Evolutionary conservation across 2,797 vertebrate genomes (phyloP), one percentile per base, ranked within the genome.

Genomic region (Channallabes apus): DNA sequence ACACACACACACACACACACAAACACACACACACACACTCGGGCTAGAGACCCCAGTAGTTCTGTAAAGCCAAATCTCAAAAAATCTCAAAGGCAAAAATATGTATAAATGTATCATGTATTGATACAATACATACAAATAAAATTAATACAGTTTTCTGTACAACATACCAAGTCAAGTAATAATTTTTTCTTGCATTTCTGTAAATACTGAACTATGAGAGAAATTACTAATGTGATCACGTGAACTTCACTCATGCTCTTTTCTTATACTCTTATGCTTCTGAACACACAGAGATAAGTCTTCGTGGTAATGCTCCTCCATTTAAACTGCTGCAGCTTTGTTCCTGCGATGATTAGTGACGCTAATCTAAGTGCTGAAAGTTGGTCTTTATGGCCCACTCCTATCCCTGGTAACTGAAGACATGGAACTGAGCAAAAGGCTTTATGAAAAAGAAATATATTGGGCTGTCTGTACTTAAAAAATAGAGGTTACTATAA

Each of bases 391-490:
- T 78, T 12, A 61, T 78, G 76, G 32, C 32, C 32, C 20, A 38
- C 54, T 20, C 3, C 17, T 3, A 2, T 11, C 18, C 7, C 51
- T 61, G 56, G n/a, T 29, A 75, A 27, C 15, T 54, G n/a, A 56
- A 7, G 82, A 82, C 89, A 91, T 90, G 91, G 90, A 90, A 91
- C 81, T 46, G 51, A 54, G 59, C 41, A 84, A 59, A 75, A 2
- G 82, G 62, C 85, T 77, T 46, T 1, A 15, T 72, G 38, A n/a
- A 51, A 27, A 75, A 54, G 7, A 82, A 80, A 51, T 32, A 58
- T 62, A 41, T 27, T 14, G 18, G 80, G 67, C n/a, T 82, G 54
- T 62, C 22, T 14, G 22, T 24, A 4, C 51, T 75, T 32, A 32
- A 54, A 58, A 32, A 73, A 9, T 4, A 76, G 72, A 51, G 27